Percentiles rank a stretch among this genome's conserved stretches.
phyloP scores from a whole-genome alignment of 1,140 invertebrate species.

The Neodiprion pinetum region DNA sequence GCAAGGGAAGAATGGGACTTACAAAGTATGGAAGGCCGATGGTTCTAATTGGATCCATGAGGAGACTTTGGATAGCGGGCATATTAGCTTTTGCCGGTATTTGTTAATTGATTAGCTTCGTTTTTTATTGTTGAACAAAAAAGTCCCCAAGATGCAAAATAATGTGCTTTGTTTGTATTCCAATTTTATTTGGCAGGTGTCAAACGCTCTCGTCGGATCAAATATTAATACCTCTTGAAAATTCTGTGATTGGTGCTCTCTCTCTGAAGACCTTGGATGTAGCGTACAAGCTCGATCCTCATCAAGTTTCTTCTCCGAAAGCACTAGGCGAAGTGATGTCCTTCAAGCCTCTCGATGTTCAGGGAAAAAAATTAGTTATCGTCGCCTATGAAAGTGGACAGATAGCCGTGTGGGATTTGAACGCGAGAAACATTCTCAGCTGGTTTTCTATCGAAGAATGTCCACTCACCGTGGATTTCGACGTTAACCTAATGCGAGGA shows the following conservation, averaged over 20 bases:
- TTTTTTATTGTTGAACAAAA: constrained; percentile 9
- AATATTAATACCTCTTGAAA: constrained; percentile 69
- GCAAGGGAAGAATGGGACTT: constrained; percentile 73
- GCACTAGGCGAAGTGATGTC: constrained; percentile 70
- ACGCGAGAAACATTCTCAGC: constrained; percentile 63
- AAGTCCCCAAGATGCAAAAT: no score
- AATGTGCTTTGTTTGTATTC: no score
- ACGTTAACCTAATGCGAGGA: constrained; percentile 67
- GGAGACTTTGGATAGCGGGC: constrained; percentile 65
- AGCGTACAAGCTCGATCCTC: constrained; percentile 56
- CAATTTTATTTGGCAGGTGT: constrained; percentile 43
- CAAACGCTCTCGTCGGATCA: constrained; percentile 67
- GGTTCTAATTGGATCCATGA: constrained; percentile 67
- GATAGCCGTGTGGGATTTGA: constrained; percentile 72
- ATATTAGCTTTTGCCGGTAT: constrained; percentile 69
- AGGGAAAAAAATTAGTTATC: constrained; percentile 63
- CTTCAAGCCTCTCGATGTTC: constrained; percentile 66
- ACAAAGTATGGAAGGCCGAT: constrained; percentile 71
- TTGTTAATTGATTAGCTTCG: not conserved
- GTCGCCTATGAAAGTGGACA: constrained; percentile 73
- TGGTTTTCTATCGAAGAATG: constrained; percentile 68
- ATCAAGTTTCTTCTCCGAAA: constrained; percentile 46
- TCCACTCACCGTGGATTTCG: constrained; percentile 74
- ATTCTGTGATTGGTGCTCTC: constrained; percentile 69
- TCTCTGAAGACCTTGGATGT: constrained; percentile 65